Evolutionary conservation across 2,888 invertebrate species (phyloP).

Genomic region (Molorchus minor): DNA sequence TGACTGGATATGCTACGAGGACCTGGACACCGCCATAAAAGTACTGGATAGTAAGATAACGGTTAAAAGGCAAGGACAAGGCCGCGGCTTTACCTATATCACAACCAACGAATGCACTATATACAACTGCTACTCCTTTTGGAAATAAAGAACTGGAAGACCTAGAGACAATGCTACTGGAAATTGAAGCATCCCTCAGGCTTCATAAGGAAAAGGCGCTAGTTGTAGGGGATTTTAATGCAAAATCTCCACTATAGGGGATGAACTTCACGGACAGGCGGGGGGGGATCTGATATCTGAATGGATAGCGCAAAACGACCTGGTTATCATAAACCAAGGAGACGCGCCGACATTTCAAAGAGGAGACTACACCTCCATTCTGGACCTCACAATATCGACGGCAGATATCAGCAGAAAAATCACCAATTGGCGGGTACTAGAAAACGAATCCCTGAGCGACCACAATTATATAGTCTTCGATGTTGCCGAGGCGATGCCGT

Average conservation of each 20-base stretch:
- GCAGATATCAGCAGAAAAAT: constrained; percentile 1
- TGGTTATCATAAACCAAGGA: constrained; percentile 18
- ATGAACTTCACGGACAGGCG: constrained; percentile 12
- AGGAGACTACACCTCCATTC: constrained; percentile 11
- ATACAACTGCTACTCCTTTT: constrained; percentile 12
- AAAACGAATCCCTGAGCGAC: constrained; percentile 19
- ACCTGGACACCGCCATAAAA: constrained; percentile 26
- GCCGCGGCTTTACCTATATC: background rate
- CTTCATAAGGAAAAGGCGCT: background rate
- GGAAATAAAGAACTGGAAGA: constrained; percentile 24
- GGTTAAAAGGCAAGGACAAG: constrained; percentile 22
- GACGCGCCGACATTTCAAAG: constrained; percentile 29
- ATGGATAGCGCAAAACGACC: no score
- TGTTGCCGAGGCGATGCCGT: background rate
- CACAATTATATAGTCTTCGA: constrained; percentile 10
- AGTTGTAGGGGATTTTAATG: constrained; percentile 30
- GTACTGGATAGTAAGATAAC: constrained; percentile 16
- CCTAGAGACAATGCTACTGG: constrained; percentile 15
- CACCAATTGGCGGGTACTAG: constrained; percentile 8
- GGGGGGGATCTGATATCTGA: constrained; percentile 26
- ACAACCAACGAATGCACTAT: background rate
- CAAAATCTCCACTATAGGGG: constrained; percentile 29
- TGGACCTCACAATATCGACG: constrained; percentile 11
- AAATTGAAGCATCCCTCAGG: constrained; percentile 19
- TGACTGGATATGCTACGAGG: constrained; percentile 31